Evolutionary conservation across 2,888 invertebrate species (phyloP), one percentile per base, ranked within the genome.

Genomic region (Pinctada fucata): DNA sequence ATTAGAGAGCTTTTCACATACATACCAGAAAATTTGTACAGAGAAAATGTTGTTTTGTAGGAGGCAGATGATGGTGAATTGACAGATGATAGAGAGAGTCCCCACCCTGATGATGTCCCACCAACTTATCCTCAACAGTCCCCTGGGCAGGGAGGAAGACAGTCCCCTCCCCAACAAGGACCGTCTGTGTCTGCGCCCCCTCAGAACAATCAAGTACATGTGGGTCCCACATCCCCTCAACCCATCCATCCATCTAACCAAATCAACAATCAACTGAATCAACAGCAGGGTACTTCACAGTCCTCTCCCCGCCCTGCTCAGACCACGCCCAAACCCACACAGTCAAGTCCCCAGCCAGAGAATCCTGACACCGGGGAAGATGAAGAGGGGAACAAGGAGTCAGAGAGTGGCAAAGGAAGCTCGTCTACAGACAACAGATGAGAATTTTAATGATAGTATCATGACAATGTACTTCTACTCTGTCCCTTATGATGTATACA

Each of bases 61-160:
- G 89, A 89, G 50, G 84, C 84, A 48, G 89, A 88, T 69, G 89
- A 88, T 76, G 83, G 83, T 66, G 87, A 88, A 48, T 67, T 89
- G 31, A 86, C 88, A 72, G 89, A 89, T 84, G 58, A 88, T 69
- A 86, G 85, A 66, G 89, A 88, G 67, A 83, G 83, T 16, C 84
- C 85, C 2, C 87, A 84, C 49, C 80, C 82, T 13, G 85, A 85
- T 31, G 89, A 92, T 84, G 73, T 90, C 87, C 91, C 88, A 87
- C 66, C 90, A 78, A 72, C 89, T 85, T 78, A 91, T 88, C 91
- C 88, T 87, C 86, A 90, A 87, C 82, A 91, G 47, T 75, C 75
- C 6, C 70, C 82, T 10, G 64, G 81, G 69, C 91, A 82, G 83
- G 90, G 76, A 89, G 88, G 89, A 76, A 88, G 88, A 58, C 85